Evolutionary conservation across 2,888 invertebrate genomes (phyloP).

Genomic region (Callyntrura sp.): DNA sequence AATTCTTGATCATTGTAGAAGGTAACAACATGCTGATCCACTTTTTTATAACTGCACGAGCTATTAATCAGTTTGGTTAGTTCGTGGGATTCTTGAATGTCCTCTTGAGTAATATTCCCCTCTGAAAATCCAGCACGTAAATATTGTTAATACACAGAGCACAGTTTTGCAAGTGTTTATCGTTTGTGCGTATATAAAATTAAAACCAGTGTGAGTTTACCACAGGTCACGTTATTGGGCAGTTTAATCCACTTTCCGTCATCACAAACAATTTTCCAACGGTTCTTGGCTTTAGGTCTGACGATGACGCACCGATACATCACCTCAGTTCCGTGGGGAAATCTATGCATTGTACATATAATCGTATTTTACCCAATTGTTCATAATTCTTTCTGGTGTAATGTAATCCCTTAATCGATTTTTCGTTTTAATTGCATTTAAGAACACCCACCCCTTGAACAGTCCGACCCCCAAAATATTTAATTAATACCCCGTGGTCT

Average conservation of each 20-base stretch:
- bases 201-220: too few relatives aligned
- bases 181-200: not conserved
- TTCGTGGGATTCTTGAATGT: slow-evolving; percentile 24
- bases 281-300: slow-evolving; percentile 86
- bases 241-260: slow-evolving; percentile 94
- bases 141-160: too few relatives aligned
- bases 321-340: slow-evolving; percentile 93
- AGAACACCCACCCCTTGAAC: too few relatives aligned
- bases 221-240: slow-evolving; percentile 87
- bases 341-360: slow-evolving; percentile 86
- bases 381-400: too few relatives aligned
- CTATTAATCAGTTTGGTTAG: slow-evolving; percentile 79
- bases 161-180: not conserved
- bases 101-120: slow-evolving; percentile 47
- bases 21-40: slow-evolving; percentile 90
- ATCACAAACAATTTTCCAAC: slow-evolving; percentile 94
- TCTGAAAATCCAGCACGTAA: slow-evolving; percentile 27
- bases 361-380: too few relatives aligned
- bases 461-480: slow-evolving; percentile 92
- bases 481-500: too few relatives aligned
- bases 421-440: too few relatives aligned
- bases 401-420: too few relatives aligned
- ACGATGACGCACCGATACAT: slow-evolving; percentile 89
- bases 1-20: slow-evolving; percentile 93
- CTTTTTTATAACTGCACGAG: slow-evolving; percentile 91